Percentiles rank a stretch among this genome's conserved stretches.
These are phyloP conservation scores for Athalia rosae DNA, from an alignment of 2,888 invertebrate genomes.

Conservation along the genomic window DNA sequence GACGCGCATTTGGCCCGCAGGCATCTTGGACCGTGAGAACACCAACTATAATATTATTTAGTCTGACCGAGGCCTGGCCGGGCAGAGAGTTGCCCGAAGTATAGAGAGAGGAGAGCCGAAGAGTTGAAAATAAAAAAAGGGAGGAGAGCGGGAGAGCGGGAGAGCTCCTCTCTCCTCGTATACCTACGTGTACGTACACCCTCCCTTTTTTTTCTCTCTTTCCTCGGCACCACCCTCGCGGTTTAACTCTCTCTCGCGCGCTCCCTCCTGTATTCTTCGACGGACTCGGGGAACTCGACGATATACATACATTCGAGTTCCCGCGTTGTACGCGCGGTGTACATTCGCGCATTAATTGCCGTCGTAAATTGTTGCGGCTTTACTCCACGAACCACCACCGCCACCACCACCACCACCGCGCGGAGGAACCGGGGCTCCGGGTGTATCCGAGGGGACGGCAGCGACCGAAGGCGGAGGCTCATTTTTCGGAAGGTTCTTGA, in stretches of 20 bases:
- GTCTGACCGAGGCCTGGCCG: constrained; percentile 63
- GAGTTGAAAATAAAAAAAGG: constrained; percentile 3
- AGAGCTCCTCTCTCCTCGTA: constrained; percentile 16
- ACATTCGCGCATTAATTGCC: constrained; percentile 73
- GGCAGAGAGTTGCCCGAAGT: constrained; percentile 37
- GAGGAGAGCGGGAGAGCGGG: constrained; percentile 13
- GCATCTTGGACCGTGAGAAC: constrained; percentile 74
- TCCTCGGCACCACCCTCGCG: constrained; percentile 46
- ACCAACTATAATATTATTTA: constrained; percentile 74
- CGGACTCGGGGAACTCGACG: constrained; percentile 46
- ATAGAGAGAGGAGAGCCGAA: background rate
- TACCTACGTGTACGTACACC: constrained; percentile 55
- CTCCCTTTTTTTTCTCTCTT: constrained; percentile 56
- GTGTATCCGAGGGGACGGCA: too few species aligned
- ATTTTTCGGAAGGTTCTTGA: too few species aligned
- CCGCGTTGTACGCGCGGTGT: constrained; percentile 60
- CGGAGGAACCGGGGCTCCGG: constrained; percentile 10
- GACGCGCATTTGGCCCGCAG: constrained; percentile 72
- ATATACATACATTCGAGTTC: constrained; percentile 47
- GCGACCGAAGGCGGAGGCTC: too few species aligned
- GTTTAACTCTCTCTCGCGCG: constrained; percentile 48
- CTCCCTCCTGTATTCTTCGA: constrained; percentile 50
- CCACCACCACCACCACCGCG: too few species aligned
- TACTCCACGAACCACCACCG: too few species aligned
- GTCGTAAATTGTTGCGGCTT: constrained; percentile 71